These are phyloP conservation scores for Podarcis muralis DNA, from an alignment of 2,113 vertebrate genomes.

Conservation along the genomic window DNA sequence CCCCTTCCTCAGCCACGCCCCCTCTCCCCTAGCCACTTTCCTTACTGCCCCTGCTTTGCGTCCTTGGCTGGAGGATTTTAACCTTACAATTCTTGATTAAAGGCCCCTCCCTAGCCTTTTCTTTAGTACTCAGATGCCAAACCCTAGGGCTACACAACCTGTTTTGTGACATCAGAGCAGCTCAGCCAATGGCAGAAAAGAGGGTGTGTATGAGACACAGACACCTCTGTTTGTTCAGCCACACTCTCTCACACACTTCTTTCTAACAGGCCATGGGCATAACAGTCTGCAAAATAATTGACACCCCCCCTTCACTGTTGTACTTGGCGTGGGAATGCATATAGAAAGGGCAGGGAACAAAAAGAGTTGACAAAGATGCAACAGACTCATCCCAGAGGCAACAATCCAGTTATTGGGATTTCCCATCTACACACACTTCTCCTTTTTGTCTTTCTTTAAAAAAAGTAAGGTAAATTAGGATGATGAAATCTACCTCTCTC, in stretches of 20 bases:
- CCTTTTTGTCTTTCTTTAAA: background rate
- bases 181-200: background rate
- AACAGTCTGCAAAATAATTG: background rate
- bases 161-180: background rate
- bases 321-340: background rate
- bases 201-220: background rate
- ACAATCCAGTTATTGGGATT: background rate
- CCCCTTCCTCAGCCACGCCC: no score
- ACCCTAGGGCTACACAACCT: background rate
- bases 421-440: background rate
- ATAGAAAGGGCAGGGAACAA: background rate
- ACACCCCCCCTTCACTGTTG: background rate
- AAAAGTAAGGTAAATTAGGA: background rate
- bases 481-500: conserved; percentile 19
- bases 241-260: background rate
- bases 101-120: background rate
- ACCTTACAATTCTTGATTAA: background rate
- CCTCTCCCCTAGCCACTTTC: no score
- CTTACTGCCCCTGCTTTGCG: no score
- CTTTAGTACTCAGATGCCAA: no score
- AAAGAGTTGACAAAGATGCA: background rate
- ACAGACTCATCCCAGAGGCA: background rate
- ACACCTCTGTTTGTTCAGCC: background rate
- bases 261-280: background rate
- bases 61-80: no score